Conservation (phyloP, 2,113 vertebrate genomes). For the Chaetops frenatus region DNA sequence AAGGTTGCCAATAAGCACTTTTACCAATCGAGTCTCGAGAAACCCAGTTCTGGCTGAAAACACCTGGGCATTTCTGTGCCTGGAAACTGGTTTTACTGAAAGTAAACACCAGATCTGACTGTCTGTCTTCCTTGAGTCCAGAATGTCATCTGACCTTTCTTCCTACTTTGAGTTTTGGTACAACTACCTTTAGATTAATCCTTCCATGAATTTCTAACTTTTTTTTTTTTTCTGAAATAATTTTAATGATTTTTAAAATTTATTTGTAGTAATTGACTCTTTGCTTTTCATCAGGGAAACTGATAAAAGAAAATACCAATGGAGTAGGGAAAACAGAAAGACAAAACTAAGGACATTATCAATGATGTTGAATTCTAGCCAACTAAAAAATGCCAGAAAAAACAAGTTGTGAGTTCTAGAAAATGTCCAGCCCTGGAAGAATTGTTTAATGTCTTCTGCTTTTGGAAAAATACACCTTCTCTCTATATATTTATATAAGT, state of each 20-base stretch:
- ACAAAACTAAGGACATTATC: neutral
- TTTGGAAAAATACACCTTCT: neutral
- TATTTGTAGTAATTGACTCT: neutral
- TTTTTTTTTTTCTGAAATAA: neutral
- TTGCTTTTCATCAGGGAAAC: neutral
- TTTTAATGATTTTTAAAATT: neutral
- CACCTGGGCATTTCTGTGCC: neutral
- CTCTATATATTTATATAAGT: neutral
- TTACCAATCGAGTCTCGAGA: neutral
- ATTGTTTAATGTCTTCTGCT: neutral
- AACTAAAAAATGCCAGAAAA: neutral
- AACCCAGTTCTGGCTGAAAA: neutral
- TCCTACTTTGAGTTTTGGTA: neutral
- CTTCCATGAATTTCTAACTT: neutral
- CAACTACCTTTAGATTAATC: neutral
- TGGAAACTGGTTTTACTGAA: neutral
- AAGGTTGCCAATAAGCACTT: neutral
- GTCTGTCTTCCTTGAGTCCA: neutral
- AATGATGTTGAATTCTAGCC: neutral
- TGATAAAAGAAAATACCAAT: neutral
- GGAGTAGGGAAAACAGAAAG: neutral
- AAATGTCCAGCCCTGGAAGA: neutral
- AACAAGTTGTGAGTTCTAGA: neutral
- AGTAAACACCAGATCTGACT: neutral
- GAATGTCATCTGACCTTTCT: neutral